Percentiles rank a stretch among this genome's conserved stretches.
Conservation (phyloP, 2,113 vertebrate genomes). For the Trematomus loennbergii region DNA sequence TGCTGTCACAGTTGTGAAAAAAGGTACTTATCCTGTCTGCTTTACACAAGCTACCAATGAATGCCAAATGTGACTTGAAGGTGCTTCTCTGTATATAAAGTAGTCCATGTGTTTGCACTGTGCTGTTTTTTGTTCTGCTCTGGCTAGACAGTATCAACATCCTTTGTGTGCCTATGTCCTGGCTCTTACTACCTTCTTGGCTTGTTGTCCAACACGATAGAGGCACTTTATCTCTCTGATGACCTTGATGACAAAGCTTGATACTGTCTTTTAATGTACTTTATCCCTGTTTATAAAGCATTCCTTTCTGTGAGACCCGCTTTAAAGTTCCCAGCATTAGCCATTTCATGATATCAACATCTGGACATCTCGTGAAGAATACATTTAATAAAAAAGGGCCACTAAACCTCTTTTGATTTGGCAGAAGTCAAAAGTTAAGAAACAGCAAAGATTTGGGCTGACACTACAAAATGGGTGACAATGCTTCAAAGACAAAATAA, state of each 20-base stretch:
- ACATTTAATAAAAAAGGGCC: background rate
- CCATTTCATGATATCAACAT: background rate
- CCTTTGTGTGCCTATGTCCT: background rate
- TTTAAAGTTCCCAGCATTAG: background rate
- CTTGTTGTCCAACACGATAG: background rate
- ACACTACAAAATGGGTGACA: constrained; percentile 5
- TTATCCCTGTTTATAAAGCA: background rate
- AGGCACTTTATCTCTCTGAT: background rate
- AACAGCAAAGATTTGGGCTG: background rate
- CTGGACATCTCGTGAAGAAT: background rate
- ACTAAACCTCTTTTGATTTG: background rate
- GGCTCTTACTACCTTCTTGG: background rate
- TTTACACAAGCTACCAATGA: constrained; percentile 37
- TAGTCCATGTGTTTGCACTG: constrained; percentile 22
- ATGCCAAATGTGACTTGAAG: constrained; percentile 58
- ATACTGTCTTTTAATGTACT: background rate
- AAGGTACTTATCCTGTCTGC: constrained; percentile 39
- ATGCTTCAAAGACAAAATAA: constrained; percentile 3
- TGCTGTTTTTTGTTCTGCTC: constrained; percentile 7
- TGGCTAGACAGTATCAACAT: background rate
- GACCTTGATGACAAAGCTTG: constrained; percentile 14
- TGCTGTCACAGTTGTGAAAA: constrained; percentile 30
- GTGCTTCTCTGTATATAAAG: constrained; percentile 53
- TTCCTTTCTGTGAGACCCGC: background rate
- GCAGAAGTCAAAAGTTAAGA: background rate